Percentiles rank a stretch among this genome's conserved stretches.
phyloP scores from a whole-genome alignment of 2,888 invertebrate genomes.

The Trichogramma dendrolimi region DNA sequence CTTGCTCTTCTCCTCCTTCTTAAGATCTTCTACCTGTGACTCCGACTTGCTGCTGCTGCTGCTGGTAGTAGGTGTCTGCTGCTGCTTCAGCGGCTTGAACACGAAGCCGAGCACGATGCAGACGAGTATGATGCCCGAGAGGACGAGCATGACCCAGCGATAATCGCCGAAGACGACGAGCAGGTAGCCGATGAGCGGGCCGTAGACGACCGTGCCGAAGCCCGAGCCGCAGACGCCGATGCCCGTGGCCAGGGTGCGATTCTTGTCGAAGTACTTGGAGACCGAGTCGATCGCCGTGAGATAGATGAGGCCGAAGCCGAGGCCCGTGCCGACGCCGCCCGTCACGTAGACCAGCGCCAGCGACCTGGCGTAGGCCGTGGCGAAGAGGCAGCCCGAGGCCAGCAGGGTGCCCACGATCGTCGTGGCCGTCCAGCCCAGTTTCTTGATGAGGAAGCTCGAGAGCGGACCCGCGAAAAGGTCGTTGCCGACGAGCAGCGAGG shows the following conservation, averaged over 20 bases:
- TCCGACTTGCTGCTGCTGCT: too few species aligned
- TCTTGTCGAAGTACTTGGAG: conserved; percentile 93
- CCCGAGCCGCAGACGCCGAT: conserved; percentile 96
- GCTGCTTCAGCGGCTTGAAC: conserved; percentile 72
- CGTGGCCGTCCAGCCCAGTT: conserved; percentile 86
- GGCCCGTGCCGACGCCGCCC: conserved; percentile 88
- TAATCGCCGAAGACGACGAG: conserved; percentile 74
- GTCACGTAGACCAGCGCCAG: conserved; percentile 82
- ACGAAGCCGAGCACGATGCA: conserved; percentile 87
- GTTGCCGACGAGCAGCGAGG: conserved; percentile 83
- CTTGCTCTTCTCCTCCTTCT: conserved; percentile 60
- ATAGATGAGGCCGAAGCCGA: conserved; percentile 96
- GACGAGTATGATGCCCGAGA: conserved; percentile 79
- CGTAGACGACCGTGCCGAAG: conserved; percentile 89
- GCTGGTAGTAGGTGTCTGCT: too few species aligned
- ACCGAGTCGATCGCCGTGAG: conserved; percentile 97
- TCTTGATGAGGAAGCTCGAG: conserved; percentile 90
- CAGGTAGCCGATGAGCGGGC: conserved; percentile 70
- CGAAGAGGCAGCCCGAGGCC: conserved; percentile 71
- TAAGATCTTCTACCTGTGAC: too few species aligned
- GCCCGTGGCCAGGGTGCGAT: conserved; percentile 91
- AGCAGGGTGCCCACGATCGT: conserved; percentile 84
- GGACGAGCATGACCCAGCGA: conserved; percentile 82
- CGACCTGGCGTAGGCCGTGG: conserved; percentile 79
- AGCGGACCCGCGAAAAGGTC: conserved; percentile 63